Evolutionary conservation across 2,888 invertebrate genomes (phyloP).

Genomic region (Amphiduros pacificus): DNA sequence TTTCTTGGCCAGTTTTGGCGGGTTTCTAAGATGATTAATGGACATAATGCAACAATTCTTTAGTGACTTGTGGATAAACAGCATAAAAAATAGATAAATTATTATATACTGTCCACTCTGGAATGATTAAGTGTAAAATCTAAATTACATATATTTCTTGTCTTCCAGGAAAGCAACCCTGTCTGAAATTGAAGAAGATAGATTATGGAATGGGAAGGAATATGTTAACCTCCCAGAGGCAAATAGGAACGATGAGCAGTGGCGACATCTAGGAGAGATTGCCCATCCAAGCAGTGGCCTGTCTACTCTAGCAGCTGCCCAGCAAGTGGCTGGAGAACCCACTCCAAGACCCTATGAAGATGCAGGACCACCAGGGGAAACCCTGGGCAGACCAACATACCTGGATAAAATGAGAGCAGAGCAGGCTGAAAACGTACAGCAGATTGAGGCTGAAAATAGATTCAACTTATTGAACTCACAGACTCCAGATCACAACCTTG

Average conservation of each 20-base stretch:
- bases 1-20: too few relatives aligned
- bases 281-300: slow-evolving; percentile 34
- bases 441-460: slow-evolving; percentile 45
- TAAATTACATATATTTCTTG: too few relatives aligned
- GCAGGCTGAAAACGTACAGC: slow-evolving; percentile 38
- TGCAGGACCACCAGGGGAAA: slow-evolving; percentile 31
- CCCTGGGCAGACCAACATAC: not conserved
- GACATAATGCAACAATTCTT: too few relatives aligned
- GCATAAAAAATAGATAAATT: too few relatives aligned
- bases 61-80: too few relatives aligned
- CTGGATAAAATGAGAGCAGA: not conserved
- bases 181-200: slow-evolving; percentile 44
- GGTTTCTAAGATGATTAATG: too few relatives aligned
- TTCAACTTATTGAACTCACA: slow-evolving; percentile 47
- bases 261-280: slow-evolving; percentile 36
- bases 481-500: slow-evolving; percentile 44
- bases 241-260: slow-evolving; percentile 28
- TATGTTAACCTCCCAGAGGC: slow-evolving; percentile 46
- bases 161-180: slow-evolving; percentile 33
- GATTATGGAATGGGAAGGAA: slow-evolving; percentile 45
- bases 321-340: not conserved
- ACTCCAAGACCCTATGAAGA: slow-evolving; percentile 35
- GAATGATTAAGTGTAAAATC: too few relatives aligned
- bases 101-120: too few relatives aligned
- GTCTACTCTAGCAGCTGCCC: slow-evolving; percentile 26